phyloP scores from a whole-genome alignment of 2,797 vertebrate species.

The Artibeus jamaicensis region DNA sequence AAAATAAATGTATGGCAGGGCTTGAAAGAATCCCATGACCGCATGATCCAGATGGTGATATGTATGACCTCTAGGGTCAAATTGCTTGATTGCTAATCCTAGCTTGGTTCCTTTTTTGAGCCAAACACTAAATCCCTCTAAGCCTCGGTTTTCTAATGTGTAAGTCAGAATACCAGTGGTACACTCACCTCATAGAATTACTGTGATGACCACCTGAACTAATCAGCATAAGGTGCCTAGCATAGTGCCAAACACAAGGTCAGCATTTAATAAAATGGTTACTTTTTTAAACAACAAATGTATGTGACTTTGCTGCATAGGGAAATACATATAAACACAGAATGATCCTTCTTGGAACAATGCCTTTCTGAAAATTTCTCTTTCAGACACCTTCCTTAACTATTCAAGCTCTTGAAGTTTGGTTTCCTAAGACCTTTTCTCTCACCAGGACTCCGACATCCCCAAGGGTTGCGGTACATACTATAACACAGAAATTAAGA shows the following conservation, averaged over 20 bases:
- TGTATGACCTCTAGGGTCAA: background rate
- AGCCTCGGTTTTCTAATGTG: background rate
- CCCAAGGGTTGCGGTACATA: background rate
- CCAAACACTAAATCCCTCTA: background rate
- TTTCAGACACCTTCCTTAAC: background rate
- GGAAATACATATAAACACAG: background rate
- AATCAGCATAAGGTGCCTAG: background rate
- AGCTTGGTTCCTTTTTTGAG: background rate
- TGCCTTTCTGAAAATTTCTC: background rate
- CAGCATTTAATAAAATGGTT: background rate
- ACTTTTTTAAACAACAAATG: background rate
- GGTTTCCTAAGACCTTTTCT: background rate
- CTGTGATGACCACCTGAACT: background rate
- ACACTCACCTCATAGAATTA: background rate
- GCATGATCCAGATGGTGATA: background rate
- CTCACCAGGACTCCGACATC: background rate
- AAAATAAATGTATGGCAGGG: background rate
- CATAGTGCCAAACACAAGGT: background rate
- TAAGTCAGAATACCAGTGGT: background rate
- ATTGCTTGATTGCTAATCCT: background rate
- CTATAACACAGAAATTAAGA: background rate
- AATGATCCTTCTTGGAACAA: background rate
- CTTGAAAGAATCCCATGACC: background rate
- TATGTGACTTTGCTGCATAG: background rate
- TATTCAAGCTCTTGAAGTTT: background rate